Evolutionary conservation across 2,113 vertebrate genomes (phyloP), one percentile per base, ranked within the genome.

Genomic region (Entomyzon cyanotis): DNA sequence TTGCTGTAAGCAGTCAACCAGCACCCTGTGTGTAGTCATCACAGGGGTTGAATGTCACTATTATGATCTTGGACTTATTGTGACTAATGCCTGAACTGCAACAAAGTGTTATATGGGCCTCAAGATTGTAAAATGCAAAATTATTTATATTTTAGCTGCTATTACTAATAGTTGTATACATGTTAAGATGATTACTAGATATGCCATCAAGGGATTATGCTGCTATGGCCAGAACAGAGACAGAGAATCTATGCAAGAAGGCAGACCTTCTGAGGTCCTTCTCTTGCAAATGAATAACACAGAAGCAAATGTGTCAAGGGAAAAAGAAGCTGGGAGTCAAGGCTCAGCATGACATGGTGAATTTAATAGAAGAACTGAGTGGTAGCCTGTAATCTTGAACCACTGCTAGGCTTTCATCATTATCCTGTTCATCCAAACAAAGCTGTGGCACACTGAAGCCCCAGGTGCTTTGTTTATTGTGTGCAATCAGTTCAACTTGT

Each of bases 401-500:
- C 53, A 42, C 37, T 80, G 63, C 53, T 58, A 62, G 83, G 42
- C 63, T 94, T 27, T 5, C 60, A 50, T 46, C 64, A 15, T 71
- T 64, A 55, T 33, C 69, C 52, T 59, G 39, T n/a, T 88, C 90
- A 46, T 47, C 86, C 89, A 80, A 55, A 96, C 33, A 47, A 65
- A 75, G 27, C 91, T 50, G 15, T n/a, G 41, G 39, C 35, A 33
- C 33, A 9, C 65, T 17, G 87, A 14, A 81, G 19, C 63, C 83
- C 52, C 59, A 63, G 83, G 44, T 3, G 1, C 47, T 82, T 64
- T 82, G 49, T 92, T 90, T 86, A 59, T 75, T 56, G 68, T 35
- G 52, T 64, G 93, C 89, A 70, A 41, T 87, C 86, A 41, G 84
- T 84, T 67, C 86, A 92, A 41, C 80, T 89, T 82, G 86, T 90